Base-by-base conservation (phyloP, 2,797 vertebrate species). In the Setipinna tenuifilis region DNA sequence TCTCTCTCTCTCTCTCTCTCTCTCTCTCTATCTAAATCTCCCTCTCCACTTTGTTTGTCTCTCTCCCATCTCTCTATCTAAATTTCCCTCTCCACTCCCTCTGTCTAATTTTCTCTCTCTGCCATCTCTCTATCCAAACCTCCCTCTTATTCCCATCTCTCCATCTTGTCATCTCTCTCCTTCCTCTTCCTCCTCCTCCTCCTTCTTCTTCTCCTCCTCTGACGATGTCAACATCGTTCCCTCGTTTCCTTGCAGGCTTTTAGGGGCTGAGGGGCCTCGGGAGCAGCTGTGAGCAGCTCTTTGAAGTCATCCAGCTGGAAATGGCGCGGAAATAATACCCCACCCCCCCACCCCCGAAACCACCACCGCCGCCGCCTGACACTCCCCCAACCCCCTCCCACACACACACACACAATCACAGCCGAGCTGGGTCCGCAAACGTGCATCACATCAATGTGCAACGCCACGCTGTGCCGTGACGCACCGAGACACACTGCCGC, bases 301-400 rank as follows among this genome's bases (percentile, higher is more conserved):
- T 75, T 75, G 68, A 75, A 35, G 68, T 75, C 68, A 14, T 41
- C 68, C 28, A 75, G 68, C 68, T 35, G 94, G 91, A 93, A 95
- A 94, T 92, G 91, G 92, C 91, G 92, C 88, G 87, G 94, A 95
- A 95, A 95, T 95, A 94, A 95, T 93, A 93, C 92, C 94, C 92
- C 91, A 95, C 94, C 94, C 95, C 0, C 28, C 6, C 25, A 16
- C 31, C 28, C 28, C 6, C 50, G 7, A 9, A 54, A 41, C 35
- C 50, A 3, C 3, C 50, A 54, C 9, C 50, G n/a, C n/a, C n/a
- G n/a, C n/a, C n/a, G n/a, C n/a, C n/a, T n/a, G n/a, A 54, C 50
- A 14, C 50, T 10, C 50, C 3, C 50, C 3, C 50, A 54, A 9
- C 1, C 50, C 50, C 3, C 50, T 3, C 50, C 3, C 50, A 54